phyloP scores from a whole-genome alignment of 2,113 vertebrate genomes.

The rat (Rattus norvegicus) region DNA sequence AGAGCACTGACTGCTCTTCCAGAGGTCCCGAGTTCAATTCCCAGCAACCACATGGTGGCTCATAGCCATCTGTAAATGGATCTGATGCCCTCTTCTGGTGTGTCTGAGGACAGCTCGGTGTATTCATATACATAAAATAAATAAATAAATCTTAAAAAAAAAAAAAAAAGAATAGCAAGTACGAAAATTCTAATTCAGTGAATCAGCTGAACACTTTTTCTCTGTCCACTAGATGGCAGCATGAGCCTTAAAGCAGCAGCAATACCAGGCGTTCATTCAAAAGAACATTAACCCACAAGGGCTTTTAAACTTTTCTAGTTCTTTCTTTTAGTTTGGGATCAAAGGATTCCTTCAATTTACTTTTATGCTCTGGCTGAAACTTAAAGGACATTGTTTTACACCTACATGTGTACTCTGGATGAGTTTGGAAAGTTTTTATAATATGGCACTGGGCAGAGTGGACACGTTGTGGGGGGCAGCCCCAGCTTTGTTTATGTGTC shows the following conservation, averaged over 20 bases:
- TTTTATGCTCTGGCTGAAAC: neutral
- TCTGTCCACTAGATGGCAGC: constrained; percentile 64
- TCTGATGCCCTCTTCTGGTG: no score
- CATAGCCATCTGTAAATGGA: no score
- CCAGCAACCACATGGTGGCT: no score
- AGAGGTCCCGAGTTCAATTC: no score
- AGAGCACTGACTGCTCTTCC: no score
- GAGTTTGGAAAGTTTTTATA: constrained; percentile 21
- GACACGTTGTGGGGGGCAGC: constrained; percentile 67
- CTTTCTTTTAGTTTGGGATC: constrained; percentile 51
- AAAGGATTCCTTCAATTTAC: constrained; percentile 21
- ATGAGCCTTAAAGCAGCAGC: neutral
- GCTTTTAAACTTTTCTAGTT: neutral
- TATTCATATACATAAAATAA: no score
- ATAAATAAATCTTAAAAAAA: no score
- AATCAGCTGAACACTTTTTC: no score
- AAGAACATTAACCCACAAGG: fast-evolving
- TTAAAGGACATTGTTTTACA: neutral
- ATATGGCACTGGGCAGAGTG: constrained; percentile 24
- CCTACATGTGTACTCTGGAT: neutral
- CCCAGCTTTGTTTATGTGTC: constrained; percentile 68
- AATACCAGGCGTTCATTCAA: neutral
- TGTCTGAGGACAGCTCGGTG: no score
- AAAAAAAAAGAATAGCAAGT: no score
- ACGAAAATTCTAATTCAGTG: neutral